A percentile compares a stretch with the other conserved stretches of the same genome.
These are phyloP conservation scores for Siderastrea radians DNA, from an alignment of 92 coral and sea anemone genomes.

Conservation along the genomic window DNA sequence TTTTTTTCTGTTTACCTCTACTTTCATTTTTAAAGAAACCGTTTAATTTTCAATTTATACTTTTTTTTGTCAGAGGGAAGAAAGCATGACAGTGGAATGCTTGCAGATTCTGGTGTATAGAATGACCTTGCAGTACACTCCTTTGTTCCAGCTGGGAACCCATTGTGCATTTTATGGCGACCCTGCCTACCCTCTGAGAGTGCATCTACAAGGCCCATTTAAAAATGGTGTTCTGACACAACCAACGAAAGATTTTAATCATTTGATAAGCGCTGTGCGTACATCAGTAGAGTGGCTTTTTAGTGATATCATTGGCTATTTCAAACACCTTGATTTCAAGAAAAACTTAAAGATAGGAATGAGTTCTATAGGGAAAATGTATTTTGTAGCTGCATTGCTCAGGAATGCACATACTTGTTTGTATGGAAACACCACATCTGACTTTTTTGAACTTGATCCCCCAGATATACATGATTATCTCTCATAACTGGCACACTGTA, in stretches of 20 bases:
- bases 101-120: constrained; percentile 32
- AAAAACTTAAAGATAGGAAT: too few relatives aligned
- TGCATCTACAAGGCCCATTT: constrained; percentile 57
- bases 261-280: constrained; percentile 58
- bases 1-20: not conserved
- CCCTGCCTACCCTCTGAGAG: constrained; percentile 47
- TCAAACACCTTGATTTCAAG: too few relatives aligned
- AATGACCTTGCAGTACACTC: constrained; percentile 34
- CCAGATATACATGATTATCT: too few relatives aligned
- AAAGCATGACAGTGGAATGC: constrained; percentile 35
- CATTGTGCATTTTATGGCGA: constrained; percentile 47
- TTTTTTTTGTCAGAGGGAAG: constrained; percentile 35
- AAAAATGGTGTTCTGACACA: constrained; percentile 59
- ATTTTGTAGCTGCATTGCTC: too few relatives aligned
- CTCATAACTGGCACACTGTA: too few relatives aligned
- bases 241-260: constrained; percentile 60
- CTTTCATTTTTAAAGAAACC: too few relatives aligned
- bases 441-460: too few relatives aligned
- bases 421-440: too few relatives aligned
- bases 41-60: not conserved
- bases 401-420: too few relatives aligned
- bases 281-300: constrained; percentile 72
- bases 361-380: too few relatives aligned
- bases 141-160: constrained; percentile 41
- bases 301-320: too few relatives aligned